A percentile compares a stretch with the other conserved stretches of the same genome.
phyloP scores from a whole-genome alignment of 2,888 invertebrate species.

The Lysandra coridon region DNA sequence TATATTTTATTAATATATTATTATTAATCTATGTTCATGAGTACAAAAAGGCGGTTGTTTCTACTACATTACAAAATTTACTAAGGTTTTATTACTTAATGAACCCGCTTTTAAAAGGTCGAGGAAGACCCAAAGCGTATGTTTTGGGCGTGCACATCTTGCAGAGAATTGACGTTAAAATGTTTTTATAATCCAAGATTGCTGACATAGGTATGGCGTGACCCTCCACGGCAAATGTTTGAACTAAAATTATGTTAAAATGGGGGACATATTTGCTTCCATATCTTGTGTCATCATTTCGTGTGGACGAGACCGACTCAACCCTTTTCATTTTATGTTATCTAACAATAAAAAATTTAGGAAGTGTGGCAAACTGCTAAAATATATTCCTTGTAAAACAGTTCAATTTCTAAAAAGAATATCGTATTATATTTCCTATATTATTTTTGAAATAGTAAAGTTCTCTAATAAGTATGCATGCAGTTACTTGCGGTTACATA shows the following conservation, averaged over 20 bases:
- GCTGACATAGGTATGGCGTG: constrained; percentile 18
- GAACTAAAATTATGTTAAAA: constrained; percentile 29
- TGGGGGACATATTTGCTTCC: constrained; percentile 22
- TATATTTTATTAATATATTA: too few relatives aligned
- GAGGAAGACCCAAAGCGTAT: not conserved
- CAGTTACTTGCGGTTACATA: too few relatives aligned
- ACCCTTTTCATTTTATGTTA: constrained; percentile 7
- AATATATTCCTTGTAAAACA: not conserved
- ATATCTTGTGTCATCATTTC: constrained; percentile 17
- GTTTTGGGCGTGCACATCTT: not conserved
- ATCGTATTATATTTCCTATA: too few relatives aligned
- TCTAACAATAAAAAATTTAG: not conserved
- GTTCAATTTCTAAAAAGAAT: not conserved
- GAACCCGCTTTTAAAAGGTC: not conserved
- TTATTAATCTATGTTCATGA: too few relatives aligned
- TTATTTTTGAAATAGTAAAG: not conserved
- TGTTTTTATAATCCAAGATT: constrained; percentile 3
- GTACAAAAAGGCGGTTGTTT: too few relatives aligned
- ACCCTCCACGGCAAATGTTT: constrained; percentile 21
- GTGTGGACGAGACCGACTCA: not conserved
- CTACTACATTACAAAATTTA: not conserved
- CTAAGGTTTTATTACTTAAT: not conserved
- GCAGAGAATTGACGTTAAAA: constrained; percentile 11
- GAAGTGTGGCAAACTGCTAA: not conserved
- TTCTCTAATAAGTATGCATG: too few relatives aligned